Base-by-base conservation (phyloP, 2,888 invertebrate species). In the Tipula unca region DNA sequence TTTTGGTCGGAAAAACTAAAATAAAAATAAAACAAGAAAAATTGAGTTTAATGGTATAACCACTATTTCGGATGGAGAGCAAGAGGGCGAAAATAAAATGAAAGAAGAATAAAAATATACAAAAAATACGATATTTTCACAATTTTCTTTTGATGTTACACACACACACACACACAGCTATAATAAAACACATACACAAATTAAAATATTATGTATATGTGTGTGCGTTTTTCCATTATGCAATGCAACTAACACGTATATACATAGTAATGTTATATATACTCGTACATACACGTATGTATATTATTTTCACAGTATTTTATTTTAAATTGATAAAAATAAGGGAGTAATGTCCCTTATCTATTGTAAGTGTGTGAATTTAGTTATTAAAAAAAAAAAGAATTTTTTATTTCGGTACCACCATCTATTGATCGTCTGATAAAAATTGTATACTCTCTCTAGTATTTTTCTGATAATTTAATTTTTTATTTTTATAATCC, bases 401-500 rank as follows among this genome's bases (percentile, higher is more conserved):
- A 69, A 8, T n/a, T n/a, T 48, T 39, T 39, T 5, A 10, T 69
- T 69, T 69, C 69, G 25, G 84, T 84, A 36, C 84, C 36, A 84
- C 84, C 84, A 84, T 84, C 84, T 84, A 84, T 84, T 36, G 84
- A 84, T 84, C 84, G 84, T 36, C 84, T 36, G 84, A 84, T 84
- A 84, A 84, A 39, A 13, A 8, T 84, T 84, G 6, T 36, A 20
- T 35, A 36, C 20, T 84, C 36, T 36, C 14, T 69, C 25, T 25
- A 25, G 6, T 69, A 25, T 69, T 25, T 25, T 69, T 32, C 3
- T 32, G 32, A 32, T 32, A 32, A 32, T 32, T 32, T 32, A 32
- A 32, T 32, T 32, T 32, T 32, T 32, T 32, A 6, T 32, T 32
- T 20, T 69, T 69, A 25, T 69, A 69, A 69, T 69, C 69, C 69